These are phyloP conservation scores for Propithecus perrieri DNA, from an alignment of 2,797 vertebrate genomes.

Conservation along the genomic window DNA sequence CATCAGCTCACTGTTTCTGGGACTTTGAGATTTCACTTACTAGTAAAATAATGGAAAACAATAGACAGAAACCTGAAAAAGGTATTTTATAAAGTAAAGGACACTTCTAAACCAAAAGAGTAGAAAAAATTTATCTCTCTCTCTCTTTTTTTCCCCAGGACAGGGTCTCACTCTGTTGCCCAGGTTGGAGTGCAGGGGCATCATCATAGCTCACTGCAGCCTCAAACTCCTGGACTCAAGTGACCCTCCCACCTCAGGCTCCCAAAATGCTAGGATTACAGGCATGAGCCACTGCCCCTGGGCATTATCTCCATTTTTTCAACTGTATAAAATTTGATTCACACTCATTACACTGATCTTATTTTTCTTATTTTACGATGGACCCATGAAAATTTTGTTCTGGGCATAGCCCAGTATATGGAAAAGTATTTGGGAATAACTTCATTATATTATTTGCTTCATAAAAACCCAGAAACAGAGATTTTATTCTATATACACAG, in stretches of 20 bases:
- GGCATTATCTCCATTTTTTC: neutral
- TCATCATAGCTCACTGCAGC: neutral
- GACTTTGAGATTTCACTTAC: neutral
- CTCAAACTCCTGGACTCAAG: neutral
- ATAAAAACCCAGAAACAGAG: neutral
- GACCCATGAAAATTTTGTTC: neutral
- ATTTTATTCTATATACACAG: neutral
- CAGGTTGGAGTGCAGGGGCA: neutral
- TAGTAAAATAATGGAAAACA: neutral
- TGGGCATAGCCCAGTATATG: neutral
- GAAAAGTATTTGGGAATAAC: neutral
- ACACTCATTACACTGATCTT: neutral
- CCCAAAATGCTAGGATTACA: neutral
- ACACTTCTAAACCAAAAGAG: neutral
- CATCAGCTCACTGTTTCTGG: neutral
- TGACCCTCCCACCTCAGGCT: neutral
- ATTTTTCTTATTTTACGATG: neutral
- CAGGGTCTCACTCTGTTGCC: neutral
- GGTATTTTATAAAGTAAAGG: neutral
- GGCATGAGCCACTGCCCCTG: neutral
- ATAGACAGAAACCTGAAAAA: neutral
- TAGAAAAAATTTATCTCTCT: neutral
- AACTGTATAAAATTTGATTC: neutral
- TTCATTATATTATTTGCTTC: neutral
- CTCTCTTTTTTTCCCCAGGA: neutral